phyloP scores from a whole-genome alignment of 2,888 invertebrate species.

The Protonemura montana region DNA sequence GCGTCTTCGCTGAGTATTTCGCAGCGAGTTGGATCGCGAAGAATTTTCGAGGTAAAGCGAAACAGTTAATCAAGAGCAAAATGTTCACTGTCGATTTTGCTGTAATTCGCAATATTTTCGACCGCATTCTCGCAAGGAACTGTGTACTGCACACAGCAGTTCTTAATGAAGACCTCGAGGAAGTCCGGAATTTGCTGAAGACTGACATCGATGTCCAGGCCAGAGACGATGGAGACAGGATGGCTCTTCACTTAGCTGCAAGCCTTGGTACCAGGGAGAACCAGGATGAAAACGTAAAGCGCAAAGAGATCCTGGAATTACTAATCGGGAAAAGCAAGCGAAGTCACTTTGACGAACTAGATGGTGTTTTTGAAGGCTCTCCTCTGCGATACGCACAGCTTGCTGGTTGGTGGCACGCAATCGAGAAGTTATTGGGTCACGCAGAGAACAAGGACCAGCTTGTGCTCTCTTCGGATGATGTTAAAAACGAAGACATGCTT shows the following conservation, averaged over 20 bases:
- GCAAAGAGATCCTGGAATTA: slow-evolving; percentile 29
- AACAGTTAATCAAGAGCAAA: slow-evolving; percentile 28
- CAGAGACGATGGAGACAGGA: slow-evolving; percentile 41
- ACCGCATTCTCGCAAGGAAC: slow-evolving; percentile 36
- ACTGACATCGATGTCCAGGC: slow-evolving; percentile 7
- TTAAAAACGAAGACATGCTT: slow-evolving; percentile 8
- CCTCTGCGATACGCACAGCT: slow-evolving; percentile 40
- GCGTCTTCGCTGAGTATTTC: slow-evolving; percentile 47
- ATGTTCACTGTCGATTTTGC: slow-evolving; percentile 26
- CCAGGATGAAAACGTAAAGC: not conserved
- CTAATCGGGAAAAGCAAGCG: slow-evolving; percentile 13
- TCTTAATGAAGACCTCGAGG: slow-evolving; percentile 30
- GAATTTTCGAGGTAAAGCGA: slow-evolving; percentile 19
- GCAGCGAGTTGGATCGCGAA: slow-evolving; percentile 42
- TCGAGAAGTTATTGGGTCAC: slow-evolving; percentile 29
- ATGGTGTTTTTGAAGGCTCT: slow-evolving; percentile 37
- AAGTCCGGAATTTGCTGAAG: not conserved
- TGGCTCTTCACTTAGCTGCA: slow-evolving; percentile 42
- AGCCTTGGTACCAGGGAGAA: not conserved
- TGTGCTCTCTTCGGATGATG: not conserved
- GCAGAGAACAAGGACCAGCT: not conserved
- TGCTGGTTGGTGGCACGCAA: slow-evolving; percentile 25
- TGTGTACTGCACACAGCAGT: slow-evolving; percentile 39
- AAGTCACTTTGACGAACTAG: not conserved
- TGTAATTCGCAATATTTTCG: slow-evolving; percentile 39